Evolutionary conservation across 2,888 invertebrate genomes (phyloP).

Genomic region (Stenichneumon culpator): DNA sequence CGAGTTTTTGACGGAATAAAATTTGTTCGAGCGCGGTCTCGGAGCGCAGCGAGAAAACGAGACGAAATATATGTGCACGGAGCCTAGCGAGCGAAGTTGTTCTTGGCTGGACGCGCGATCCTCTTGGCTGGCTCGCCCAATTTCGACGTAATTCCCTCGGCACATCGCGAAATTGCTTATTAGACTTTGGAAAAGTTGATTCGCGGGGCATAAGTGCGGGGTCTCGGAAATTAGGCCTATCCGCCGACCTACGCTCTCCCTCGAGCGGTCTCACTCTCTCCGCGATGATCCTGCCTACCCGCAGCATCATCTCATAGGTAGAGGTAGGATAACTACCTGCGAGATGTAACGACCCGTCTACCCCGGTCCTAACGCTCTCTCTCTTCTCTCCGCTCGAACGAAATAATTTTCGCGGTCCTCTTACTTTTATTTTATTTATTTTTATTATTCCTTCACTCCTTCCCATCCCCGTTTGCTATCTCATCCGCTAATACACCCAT

Average conservation of each 20-base stretch:
- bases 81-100: slow-evolving; percentile 21
- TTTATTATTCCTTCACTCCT: slow-evolving; percentile 30
- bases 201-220: slow-evolving; percentile 82
- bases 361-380: slow-evolving; percentile 57
- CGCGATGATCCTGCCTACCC: slow-evolving; percentile 59
- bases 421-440: slow-evolving; percentile 45
- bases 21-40: background rate
- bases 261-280: slow-evolving; percentile 2
- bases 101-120: slow-evolving; percentile 39
- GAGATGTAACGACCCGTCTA: slow-evolving; percentile 66
- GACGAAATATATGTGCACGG: slow-evolving; percentile 48
- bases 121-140: slow-evolving; percentile 71
- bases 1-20: background rate
- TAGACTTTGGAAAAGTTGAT: slow-evolving; percentile 84
- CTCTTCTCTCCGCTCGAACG: slow-evolving; percentile 39
- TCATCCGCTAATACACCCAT: background rate
- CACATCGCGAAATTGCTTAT: slow-evolving; percentile 84
- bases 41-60: slow-evolving; percentile 56
- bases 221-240: slow-evolving; percentile 83
- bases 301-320: slow-evolving; percentile 43
- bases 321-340: slow-evolving; percentile 68
- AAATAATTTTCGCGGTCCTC: slow-evolving; percentile 67
- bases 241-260: slow-evolving; percentile 78
- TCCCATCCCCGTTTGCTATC: slow-evolving; percentile 1
- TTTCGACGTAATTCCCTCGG: slow-evolving; percentile 81